Base-by-base conservation (phyloP, 2,888 invertebrate species). In the Tromatobia lineatoria region DNA sequence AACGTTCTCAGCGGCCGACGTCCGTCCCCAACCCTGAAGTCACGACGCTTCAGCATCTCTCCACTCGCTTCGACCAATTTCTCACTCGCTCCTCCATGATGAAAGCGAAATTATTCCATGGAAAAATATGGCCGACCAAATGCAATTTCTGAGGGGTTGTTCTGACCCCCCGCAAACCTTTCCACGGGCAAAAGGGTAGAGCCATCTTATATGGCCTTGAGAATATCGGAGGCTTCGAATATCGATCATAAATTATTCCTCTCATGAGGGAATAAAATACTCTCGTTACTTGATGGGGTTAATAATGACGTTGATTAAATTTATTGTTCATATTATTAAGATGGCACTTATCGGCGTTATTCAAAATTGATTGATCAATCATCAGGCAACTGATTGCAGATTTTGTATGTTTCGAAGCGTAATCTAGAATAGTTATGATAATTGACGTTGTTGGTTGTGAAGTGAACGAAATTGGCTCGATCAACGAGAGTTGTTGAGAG, bases 101-200 rank as follows among this genome's bases (percentile, higher is more conserved):
- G 91, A 91, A 91, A 93, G 91, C 89, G 88, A 91, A 91, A 91
- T 91, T 89, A 90, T 88, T 88, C 88, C 88, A 84, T 64, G 85
- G 86, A 92, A 93, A 93, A 92, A 91, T 92, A 93, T 93, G 92
- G 91, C 92, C 90, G 92, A 89, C 91, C 89, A 89, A 90, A 91
- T 87, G 88, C 88, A 88, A 89, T 83, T 90, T 91, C 86, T 85
- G 85, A 89, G 88, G 92, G 91, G 89, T 76, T 75, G 64, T 50
- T 29, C 29, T 15, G 45, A 67, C 64, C 50, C 38, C 75, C 25
- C 18, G 13, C 45, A 57, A 42, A 15, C 59, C 45, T 67, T 59
- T 34, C 45, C 18, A 59, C 45, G 34, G 23, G 15, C 71, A 29
- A 73, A 52, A 82, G 82, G 81, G 85, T 52, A 54, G 79, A 57